These are phyloP conservation scores for Columba livia DNA, from an alignment of 2,113 vertebrate genomes.

Conservation along the genomic window DNA sequence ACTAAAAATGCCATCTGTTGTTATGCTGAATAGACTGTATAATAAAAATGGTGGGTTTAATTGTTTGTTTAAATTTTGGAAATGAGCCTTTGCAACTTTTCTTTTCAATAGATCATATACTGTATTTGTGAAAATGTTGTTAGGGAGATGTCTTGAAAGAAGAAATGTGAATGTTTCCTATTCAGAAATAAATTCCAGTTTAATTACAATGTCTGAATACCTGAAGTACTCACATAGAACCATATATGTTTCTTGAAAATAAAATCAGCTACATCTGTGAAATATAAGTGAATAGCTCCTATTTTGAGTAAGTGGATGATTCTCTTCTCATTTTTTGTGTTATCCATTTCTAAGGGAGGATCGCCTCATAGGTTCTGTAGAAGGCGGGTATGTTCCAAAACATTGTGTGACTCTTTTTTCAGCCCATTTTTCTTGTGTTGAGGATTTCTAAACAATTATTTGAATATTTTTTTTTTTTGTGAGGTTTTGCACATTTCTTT, in stretches of 20 bases:
- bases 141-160: not conserved
- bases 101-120: not conserved
- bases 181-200: not conserved
- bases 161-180: not conserved
- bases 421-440: slow-evolving; percentile 28
- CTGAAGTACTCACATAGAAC: not conserved
- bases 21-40: not conserved
- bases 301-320: slow-evolving; percentile 64
- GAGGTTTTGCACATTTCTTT: slow-evolving; percentile 37
- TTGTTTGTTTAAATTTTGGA: not conserved
- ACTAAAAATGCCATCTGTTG: not conserved
- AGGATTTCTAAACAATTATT: slow-evolving; percentile 27
- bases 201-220: not conserved
- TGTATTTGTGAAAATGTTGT: not conserved
- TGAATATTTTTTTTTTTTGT: not conserved
- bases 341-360: slow-evolving; percentile 76
- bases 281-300: not conserved
- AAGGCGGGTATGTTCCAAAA: slow-evolving; percentile 76
- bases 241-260: not conserved
- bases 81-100: not conserved
- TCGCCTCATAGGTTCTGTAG: slow-evolving; percentile 80
- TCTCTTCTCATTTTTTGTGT: slow-evolving; percentile 69
- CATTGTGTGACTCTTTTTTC: not conserved
- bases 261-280: not conserved
- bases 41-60: not conserved